A percentile compares a stretch with the other conserved stretches of the same genome.
Conservation (phyloP, 2,888 invertebrate genomes). For the Hydrotaea diabolus region DNA sequence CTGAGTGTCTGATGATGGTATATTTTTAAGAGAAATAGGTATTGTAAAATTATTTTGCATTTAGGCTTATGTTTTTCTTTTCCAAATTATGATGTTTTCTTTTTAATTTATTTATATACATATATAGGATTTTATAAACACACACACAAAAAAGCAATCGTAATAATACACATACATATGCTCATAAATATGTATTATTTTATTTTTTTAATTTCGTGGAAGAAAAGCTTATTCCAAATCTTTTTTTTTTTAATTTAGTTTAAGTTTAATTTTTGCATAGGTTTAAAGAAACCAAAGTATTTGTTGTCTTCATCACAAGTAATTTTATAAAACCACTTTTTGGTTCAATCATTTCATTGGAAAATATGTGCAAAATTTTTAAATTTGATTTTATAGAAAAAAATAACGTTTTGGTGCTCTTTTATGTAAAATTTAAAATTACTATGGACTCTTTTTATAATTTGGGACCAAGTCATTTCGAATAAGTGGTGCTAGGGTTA, state of each 20-base stretch:
- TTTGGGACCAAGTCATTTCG: too few relatives aligned
- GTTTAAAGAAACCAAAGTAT: slow-evolving; percentile 59
- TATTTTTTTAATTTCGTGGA: slow-evolving; percentile 24
- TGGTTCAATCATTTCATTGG: slow-evolving; percentile 28
- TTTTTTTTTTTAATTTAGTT: slow-evolving; percentile 39
- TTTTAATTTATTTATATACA: slow-evolving; percentile 28
- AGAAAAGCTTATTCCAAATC: slow-evolving; percentile 54
- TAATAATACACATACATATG: background rate
- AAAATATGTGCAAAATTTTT: slow-evolving; percentile 53
- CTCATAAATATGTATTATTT: background rate
- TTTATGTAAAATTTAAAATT: background rate
- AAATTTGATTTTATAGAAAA: background rate
- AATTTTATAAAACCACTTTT: background rate
- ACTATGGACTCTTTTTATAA: too few relatives aligned
- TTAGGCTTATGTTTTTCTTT: slow-evolving; percentile 6
- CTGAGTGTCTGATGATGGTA: background rate
- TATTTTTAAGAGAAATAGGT: background rate
- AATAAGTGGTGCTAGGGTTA: too few relatives aligned
- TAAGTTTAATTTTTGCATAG: slow-evolving; percentile 19
- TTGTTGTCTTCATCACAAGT: slow-evolving; percentile 36
- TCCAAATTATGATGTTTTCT: slow-evolving; percentile 1
- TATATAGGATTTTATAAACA: background rate
- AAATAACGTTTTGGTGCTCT: slow-evolving; percentile 57
- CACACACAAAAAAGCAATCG: slow-evolving; percentile 27
- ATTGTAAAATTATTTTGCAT: slow-evolving; percentile 19